A percentile compares a stretch with the other conserved stretches of the same genome.
phyloP scores from a whole-genome alignment of 1,140 invertebrate genomes.

The Diorhabda sublineata region DNA sequence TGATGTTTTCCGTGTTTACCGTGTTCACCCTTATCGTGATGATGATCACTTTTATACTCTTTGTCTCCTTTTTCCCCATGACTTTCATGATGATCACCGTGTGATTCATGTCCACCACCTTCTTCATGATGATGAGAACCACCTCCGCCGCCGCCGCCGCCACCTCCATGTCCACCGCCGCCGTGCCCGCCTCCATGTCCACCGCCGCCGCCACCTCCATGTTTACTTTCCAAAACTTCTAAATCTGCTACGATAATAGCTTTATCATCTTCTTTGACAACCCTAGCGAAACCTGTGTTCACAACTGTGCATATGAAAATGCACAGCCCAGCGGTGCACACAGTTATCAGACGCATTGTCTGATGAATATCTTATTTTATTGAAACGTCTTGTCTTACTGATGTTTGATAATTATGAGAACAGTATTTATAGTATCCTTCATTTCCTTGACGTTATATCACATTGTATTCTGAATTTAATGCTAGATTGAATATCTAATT shows the following conservation, averaged over 20 bases:
- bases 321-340: slow-evolving; percentile 11
- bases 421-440: slow-evolving; percentile 21
- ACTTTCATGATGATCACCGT: slow-evolving; percentile 58
- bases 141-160: slow-evolving; percentile 48
- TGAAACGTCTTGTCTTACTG: slow-evolving; percentile 13
- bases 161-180: slow-evolving; percentile 58
- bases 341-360: slow-evolving; percentile 18
- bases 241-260: slow-evolving; percentile 40
- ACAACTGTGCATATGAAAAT: slow-evolving; percentile 10
- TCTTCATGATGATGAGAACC: slow-evolving; percentile 53
- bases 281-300: slow-evolving; percentile 7
- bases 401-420: slow-evolving; percentile 14
- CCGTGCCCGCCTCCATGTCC: slow-evolving; percentile 62
- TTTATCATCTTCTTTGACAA: slow-evolving; percentile 19
- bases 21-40: slow-evolving; percentile 65
- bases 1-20: slow-evolving; percentile 68
- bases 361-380: not conserved
- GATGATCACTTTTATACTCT: slow-evolving; percentile 62
- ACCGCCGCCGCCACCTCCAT: slow-evolving; percentile 51
- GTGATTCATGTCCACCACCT: slow-evolving; percentile 61
- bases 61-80: slow-evolving; percentile 65
- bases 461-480: slow-evolving; percentile 19
- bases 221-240: slow-evolving; percentile 46
- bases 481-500: slow-evolving; percentile 8
- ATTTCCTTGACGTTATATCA: slow-evolving; percentile 16